Evolutionary conservation across 2,113 vertebrate genomes (phyloP).

Genomic region (Camelus bactrianus): DNA sequence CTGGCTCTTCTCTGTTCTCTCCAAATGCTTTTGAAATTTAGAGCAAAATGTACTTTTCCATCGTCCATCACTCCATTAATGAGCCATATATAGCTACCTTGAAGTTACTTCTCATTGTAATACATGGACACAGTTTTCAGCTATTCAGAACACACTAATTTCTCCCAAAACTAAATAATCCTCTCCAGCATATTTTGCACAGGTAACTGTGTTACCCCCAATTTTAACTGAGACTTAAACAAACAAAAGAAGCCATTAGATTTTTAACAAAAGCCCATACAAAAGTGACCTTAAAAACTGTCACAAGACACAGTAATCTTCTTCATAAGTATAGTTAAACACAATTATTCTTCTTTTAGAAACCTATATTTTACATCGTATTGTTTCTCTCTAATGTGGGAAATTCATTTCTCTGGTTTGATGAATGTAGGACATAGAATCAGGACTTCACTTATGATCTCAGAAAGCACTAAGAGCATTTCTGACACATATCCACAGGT

Average conservation of each 20-base stretch:
- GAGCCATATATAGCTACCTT: not conserved
- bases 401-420: not conserved
- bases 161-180: not conserved
- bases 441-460: not conserved
- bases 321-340: not conserved
- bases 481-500: not conserved
- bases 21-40: constrained; percentile 45
- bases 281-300: not conserved
- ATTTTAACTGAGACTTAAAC: not conserved
- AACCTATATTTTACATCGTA: not conserved
- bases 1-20: not conserved
- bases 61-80: constrained; percentile 5
- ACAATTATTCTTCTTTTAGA: not conserved
- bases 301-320: not conserved
- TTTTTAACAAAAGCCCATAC: not conserved
- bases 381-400: not conserved
- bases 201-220: not conserved
- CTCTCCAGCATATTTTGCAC: not conserved
- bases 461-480: not conserved
- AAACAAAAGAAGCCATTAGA: not conserved
- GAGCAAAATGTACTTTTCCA: not conserved
- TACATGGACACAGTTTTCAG: not conserved
- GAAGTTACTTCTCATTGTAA: not conserved
- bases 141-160: constrained; percentile 15
- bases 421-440: not conserved